phyloP scores from a whole-genome alignment of 2,888 invertebrate species.

The Scelioninae gen. 1 region DNA sequence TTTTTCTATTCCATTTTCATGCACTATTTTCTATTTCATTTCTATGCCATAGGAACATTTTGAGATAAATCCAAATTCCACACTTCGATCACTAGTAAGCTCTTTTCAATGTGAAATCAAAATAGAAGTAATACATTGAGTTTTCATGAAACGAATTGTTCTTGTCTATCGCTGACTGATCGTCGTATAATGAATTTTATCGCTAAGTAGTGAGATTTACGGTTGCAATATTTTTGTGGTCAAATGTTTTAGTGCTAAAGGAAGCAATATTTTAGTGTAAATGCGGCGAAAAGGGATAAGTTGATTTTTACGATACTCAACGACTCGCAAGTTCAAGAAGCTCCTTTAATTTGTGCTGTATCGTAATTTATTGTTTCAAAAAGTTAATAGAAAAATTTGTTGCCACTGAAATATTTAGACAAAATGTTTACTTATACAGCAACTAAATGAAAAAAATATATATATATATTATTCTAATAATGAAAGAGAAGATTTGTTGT shows the following conservation, averaged over 20 bases:
- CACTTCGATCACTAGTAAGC: conserved; percentile 10
- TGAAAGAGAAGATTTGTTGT: too few species aligned
- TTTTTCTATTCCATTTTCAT: not conserved
- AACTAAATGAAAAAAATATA: too few species aligned
- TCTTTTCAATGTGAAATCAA: conserved; percentile 12
- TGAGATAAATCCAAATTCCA: not conserved
- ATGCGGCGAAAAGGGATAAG: conserved; percentile 52
- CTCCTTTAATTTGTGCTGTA: conserved; percentile 34
- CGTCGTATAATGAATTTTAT: conserved; percentile 39
- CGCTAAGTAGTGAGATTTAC: conserved; percentile 35
- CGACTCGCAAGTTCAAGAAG: conserved; percentile 37
- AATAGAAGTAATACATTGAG: not conserved
- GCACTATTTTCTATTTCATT: conserved; percentile 9
- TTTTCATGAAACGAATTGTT: not conserved
- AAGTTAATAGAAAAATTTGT: conserved; percentile 42
- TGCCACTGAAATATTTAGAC: conserved; percentile 3
- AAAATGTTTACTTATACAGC: conserved; percentile 19
- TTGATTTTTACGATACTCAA: conserved; percentile 54
- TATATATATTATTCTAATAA: too few species aligned
- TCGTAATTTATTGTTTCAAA: conserved; percentile 40
- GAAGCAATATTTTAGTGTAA: conserved; percentile 43
- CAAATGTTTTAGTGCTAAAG: conserved; percentile 43
- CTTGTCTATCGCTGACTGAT: conserved; percentile 29
- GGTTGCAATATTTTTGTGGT: conserved; percentile 52
- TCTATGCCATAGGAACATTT: not conserved